Evolutionary conservation across 2,888 invertebrate species (phyloP), one percentile per base, ranked within the genome.

Genomic region (Oxyscelio sp.): DNA sequence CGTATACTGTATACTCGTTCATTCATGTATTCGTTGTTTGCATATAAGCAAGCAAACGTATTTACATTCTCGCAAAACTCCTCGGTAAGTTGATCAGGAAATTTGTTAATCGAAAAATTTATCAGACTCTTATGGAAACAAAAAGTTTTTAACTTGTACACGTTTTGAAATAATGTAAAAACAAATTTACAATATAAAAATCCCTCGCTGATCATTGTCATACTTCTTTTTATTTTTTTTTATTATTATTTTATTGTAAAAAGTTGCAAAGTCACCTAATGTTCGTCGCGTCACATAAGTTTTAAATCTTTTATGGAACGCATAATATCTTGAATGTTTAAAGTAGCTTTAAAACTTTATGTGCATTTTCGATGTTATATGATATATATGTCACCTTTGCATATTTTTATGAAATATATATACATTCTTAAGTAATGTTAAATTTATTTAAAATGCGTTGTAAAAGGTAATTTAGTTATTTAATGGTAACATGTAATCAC

Each of bases 61-160:
- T 59, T 59, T 59, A 19, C 59, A 59, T 59, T 59, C 43, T 22
- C 21, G 40, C 59, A n/a, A n/a, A 38, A 22, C 40, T 43, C 22
- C 24, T 59, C 34, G 21, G n/a, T 40, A 59, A 59, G 59, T 59
- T 59, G 59, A 59, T 59, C 40, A 59, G 40, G 40, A 59, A 59
- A 59, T 58, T 15, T 38, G n/a, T n/a, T n/a, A n/a, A n/a, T n/a
- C n/a, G n/a, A n/a, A n/a, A n/a, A n/a, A n/a, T n/a, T n/a, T n/a
- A n/a, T n/a, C 27, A 38, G 4, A 13, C n/a, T 58, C 58, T 58
- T 31, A 2, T 9, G 24, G 8, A 58, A 21, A 19, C 27, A 15
- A 31, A 27, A 17, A 56, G 8, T 56, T 56, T 56, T 15, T 31
- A 56, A 34, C 27, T 15, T 15, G 22, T 15, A 15, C 56, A 17